Evolutionary conservation across 2,113 vertebrate genomes (phyloP).

Genomic region (Rhizomys pruinosus): DNA sequence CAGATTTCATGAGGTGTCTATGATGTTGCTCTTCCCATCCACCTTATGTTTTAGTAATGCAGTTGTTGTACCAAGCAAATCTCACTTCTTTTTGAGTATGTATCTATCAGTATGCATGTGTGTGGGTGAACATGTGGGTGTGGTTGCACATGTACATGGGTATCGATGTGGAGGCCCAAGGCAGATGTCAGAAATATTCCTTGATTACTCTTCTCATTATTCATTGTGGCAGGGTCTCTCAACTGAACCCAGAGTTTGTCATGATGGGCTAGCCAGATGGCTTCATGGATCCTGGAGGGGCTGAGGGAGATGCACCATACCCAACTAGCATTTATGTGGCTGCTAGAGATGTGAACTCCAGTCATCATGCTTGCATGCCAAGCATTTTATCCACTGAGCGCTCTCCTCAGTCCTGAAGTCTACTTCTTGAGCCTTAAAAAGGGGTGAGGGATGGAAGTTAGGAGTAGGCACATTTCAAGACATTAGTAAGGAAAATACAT

Average conservation of each 20-base stretch:
- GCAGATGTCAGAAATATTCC: not conserved
- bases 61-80: slow-evolving; percentile 25
- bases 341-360: not conserved
- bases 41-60: not conserved
- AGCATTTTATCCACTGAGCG: not conserved
- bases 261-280: not conserved
- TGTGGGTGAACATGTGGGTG: not conserved
- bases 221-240: not conserved
- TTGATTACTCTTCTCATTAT: not conserved
- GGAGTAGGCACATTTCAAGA: slow-evolving; percentile 28
- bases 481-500: not conserved
- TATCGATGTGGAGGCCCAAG: not conserved
- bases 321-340: not conserved
- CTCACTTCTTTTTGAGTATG: not conserved
- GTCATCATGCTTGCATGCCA: not conserved
- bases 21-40: not conserved
- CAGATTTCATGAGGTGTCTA: not conserved
- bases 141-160: not conserved
- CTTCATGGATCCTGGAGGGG: no score
- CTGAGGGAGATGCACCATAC: not conserved
- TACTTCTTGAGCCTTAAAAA: not conserved
- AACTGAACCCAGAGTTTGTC: not conserved
- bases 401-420: not conserved
- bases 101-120: not conserved
- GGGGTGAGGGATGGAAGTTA: not conserved